Percentiles rank a stretch among this genome's conserved stretches.
Evolutionary conservation across 2,113 vertebrate species (phyloP).

Genomic region (Apteryx mantelli): DNA sequence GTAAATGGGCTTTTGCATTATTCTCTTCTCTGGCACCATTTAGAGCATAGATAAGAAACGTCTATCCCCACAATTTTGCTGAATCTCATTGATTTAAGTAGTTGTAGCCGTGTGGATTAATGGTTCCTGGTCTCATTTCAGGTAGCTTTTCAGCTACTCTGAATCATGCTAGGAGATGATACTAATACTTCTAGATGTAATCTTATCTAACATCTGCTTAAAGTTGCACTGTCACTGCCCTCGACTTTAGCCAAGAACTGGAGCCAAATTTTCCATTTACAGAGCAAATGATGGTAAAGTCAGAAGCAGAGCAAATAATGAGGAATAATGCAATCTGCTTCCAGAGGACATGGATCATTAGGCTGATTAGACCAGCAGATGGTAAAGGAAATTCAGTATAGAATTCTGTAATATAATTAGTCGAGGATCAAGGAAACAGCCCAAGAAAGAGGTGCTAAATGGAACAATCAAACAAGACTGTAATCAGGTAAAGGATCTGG

Average conservation of each 20-base stretch:
- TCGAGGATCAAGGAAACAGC: not conserved
- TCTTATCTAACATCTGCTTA: not conserved
- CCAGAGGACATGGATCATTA: constrained; percentile 53
- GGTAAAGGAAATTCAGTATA: constrained; percentile 31
- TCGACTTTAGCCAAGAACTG: not conserved
- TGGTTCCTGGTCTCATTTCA: not conserved
- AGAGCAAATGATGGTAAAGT: not conserved
- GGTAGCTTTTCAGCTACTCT: not conserved
- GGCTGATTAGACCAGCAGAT: constrained; percentile 46
- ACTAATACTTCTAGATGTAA: not conserved
- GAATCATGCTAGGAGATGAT: not conserved
- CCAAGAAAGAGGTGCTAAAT: constrained; percentile 32
- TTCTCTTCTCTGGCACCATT: not conserved
- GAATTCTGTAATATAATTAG: constrained; percentile 51
- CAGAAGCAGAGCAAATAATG: constrained; percentile 33
- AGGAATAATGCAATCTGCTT: constrained; percentile 52
- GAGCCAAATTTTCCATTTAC: not conserved
- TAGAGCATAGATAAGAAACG: not conserved
- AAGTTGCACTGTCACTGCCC: not conserved
- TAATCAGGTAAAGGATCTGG: not conserved
- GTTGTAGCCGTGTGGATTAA: not conserved
- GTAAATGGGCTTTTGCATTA: not conserved
- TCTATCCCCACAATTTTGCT: not conserved
- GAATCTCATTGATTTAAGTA: not conserved
- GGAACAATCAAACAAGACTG: constrained; percentile 9